A percentile compares a stretch with the other conserved stretches of the same genome.
Evolutionary conservation across 1,140 invertebrate species (phyloP).

Genomic region (Eupristina koningsbergeri): DNA sequence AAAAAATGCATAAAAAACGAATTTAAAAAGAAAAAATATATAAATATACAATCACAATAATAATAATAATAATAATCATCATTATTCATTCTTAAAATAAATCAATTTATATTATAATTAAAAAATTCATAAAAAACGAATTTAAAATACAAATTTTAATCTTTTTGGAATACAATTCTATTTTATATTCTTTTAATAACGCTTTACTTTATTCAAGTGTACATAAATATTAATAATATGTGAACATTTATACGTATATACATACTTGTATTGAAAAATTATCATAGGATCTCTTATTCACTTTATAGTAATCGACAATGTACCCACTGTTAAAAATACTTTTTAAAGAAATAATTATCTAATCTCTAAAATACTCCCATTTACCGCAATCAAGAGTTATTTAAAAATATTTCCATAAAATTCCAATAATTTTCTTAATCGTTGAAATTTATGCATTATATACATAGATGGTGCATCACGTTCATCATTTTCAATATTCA

Average conservation of each 20-base stretch:
- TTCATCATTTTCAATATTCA: background rate
- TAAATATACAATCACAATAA: background rate
- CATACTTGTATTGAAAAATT: constrained; percentile 6
- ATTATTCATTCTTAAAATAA: background rate
- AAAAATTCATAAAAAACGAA: background rate
- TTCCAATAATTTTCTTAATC: background rate
- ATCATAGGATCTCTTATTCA: constrained; percentile 3
- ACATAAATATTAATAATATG: background rate
- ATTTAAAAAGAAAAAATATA: background rate
- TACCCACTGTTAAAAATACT: background rate
- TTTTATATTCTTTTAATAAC: background rate
- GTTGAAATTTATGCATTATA: constrained; percentile 13
- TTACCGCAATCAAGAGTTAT: background rate
- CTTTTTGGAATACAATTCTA: background rate
- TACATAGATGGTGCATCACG: constrained; percentile 9
- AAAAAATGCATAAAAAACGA: background rate
- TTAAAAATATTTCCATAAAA: constrained; percentile 18
- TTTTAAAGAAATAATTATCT: background rate
- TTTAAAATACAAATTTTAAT: background rate
- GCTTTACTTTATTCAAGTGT: too few species aligned
- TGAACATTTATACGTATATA: constrained; percentile 1
- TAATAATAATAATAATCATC: background rate
- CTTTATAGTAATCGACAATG: background rate
- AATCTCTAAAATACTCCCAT: background rate
- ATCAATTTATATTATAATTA: constrained; percentile 16